Evolutionary conservation across 2,888 invertebrate species (phyloP).

Genomic region (Andrena flavipes): DNA sequence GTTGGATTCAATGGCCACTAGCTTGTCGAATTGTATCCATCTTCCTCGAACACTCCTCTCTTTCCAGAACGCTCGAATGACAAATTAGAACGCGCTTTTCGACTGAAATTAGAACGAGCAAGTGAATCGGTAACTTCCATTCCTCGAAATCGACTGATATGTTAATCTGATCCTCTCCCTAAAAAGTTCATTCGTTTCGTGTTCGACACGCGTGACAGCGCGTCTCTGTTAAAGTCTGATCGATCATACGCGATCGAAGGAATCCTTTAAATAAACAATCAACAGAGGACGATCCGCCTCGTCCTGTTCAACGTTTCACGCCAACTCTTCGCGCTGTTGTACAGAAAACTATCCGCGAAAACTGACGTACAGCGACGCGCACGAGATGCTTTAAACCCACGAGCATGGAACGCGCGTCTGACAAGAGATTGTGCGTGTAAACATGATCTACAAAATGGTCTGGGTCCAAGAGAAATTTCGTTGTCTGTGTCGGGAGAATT

Average conservation of each 20-base stretch:
- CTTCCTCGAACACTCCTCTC: not conserved
- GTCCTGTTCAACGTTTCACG: not conserved
- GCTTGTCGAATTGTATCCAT: not conserved
- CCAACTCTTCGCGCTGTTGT: not conserved
- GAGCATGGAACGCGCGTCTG: not conserved
- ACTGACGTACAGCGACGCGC: constrained; percentile 7
- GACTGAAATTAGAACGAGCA: not conserved
- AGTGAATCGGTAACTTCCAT: constrained; percentile 23
- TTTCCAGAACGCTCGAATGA: not conserved
- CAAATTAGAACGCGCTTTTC: not conserved
- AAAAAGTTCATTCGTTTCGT: not conserved
- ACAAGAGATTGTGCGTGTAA: not conserved
- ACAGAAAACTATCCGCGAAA: not conserved
- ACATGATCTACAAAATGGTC: not conserved
- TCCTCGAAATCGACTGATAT: constrained; percentile 54
- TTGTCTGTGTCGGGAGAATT: constrained; percentile 25
- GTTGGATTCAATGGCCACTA: not conserved
- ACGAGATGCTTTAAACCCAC: not conserved
- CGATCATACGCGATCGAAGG: not conserved
- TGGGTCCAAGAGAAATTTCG: constrained; percentile 30
- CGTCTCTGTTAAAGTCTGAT: not conserved
- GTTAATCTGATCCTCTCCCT: constrained; percentile 41
- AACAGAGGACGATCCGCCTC: constrained; percentile 3
- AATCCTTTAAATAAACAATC: not conserved
- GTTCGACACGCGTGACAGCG: not conserved